Evolutionary conservation across 2,113 vertebrate genomes (phyloP).

Genomic region (Corvus cornix): DNA sequence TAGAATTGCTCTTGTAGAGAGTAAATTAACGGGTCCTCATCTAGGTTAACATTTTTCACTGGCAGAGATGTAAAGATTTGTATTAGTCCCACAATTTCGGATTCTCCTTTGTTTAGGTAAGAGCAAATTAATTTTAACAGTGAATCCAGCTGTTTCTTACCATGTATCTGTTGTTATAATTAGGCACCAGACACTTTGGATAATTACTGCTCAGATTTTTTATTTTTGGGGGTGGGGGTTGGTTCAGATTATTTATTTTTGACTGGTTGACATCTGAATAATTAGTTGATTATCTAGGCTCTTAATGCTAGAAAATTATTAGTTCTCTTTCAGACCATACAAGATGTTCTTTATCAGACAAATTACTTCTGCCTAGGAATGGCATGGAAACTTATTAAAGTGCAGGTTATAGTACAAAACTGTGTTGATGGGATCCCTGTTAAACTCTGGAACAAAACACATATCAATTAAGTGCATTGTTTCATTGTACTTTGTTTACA

Average conservation of each 20-base stretch:
- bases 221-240: accelerated
- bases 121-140: not conserved
- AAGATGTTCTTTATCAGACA: not conserved
- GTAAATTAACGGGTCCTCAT: not conserved
- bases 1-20: not conserved
- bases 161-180: not conserved
- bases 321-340: not conserved
- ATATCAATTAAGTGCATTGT: not conserved
- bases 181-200: not conserved
- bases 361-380: not conserved
- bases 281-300: not conserved
- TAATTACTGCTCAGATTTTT: not conserved
- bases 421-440: not conserved
- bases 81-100: not conserved
- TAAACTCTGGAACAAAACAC: not conserved
- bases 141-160: not conserved
- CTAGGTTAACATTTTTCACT: not conserved
- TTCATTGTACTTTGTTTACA: not conserved
- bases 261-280: not conserved
- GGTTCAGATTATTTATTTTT: not conserved
- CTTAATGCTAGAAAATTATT: not conserved
- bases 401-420: not conserved
- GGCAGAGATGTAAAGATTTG: not conserved
- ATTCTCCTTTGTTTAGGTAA: not conserved
- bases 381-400: not conserved